Conservation (phyloP, 1,140 invertebrate species). For the Drosophila bifasciata region DNA sequence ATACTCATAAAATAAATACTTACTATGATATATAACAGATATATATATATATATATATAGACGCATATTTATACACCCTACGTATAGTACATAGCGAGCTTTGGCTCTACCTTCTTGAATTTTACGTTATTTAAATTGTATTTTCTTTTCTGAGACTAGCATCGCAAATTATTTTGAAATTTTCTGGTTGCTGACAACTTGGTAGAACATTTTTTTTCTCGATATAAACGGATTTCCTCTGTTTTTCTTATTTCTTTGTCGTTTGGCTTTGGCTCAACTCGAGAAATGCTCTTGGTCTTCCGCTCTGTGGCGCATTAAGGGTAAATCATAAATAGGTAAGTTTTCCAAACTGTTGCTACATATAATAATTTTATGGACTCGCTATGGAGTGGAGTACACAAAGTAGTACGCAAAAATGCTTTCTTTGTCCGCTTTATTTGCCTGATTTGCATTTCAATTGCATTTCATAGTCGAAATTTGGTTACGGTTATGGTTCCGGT, state of each 20-base stretch:
- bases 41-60: conserved; percentile 46
- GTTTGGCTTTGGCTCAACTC: conserved; percentile 12
- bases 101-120: conserved; percentile 41
- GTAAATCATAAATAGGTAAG: conserved; percentile 40
- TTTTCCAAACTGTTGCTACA: conserved; percentile 27
- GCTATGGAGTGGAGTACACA: conserved; percentile 29
- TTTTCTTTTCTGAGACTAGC: conserved; percentile 41
- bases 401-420: conserved; percentile 21
- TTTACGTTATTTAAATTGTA: conserved; percentile 10
- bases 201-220: conserved; percentile 33
- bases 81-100: conserved; percentile 57
- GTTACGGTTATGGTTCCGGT: conserved; percentile 2
- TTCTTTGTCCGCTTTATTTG: conserved; percentile 30
- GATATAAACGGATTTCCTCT: neutral
- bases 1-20: conserved; percentile 61
- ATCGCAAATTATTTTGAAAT: conserved; percentile 17
- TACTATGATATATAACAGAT: conserved; percentile 63
- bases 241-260: conserved; percentile 19
- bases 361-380: conserved; percentile 14
- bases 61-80: conserved; percentile 49
- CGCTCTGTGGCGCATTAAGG: conserved; percentile 13
- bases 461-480: conserved; percentile 35
- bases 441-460: conserved; percentile 25
- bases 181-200: conserved; percentile 10
- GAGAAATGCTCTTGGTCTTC: conserved; percentile 31